Conservation (phyloP, 2,113 vertebrate genomes). For the Amazona vittata region DNA sequence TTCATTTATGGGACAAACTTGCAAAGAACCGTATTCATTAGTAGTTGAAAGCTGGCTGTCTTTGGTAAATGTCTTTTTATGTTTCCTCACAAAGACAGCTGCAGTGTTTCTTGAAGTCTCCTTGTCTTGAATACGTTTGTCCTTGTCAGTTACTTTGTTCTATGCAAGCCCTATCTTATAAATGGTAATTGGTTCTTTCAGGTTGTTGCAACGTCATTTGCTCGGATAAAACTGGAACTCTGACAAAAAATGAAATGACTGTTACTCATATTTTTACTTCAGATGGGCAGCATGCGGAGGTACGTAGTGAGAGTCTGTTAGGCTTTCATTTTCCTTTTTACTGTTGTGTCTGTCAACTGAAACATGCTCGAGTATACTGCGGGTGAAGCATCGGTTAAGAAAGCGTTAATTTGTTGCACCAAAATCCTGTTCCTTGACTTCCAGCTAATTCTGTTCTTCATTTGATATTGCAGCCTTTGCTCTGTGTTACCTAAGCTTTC, state of each 20-base stretch:
- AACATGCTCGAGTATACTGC: not conserved
- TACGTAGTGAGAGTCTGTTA: slow-evolving; percentile 45
- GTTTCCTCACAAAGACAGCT: not conserved
- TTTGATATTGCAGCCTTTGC: not conserved
- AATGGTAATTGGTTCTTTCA: slow-evolving; percentile 56
- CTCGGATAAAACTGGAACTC: slow-evolving; percentile 96
- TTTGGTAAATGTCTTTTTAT: not conserved
- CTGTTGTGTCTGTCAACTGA: not conserved
- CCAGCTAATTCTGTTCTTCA: not conserved
- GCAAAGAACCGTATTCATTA: not conserved
- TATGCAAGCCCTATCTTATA: not conserved
- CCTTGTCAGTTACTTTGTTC: not conserved
- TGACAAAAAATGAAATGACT: slow-evolving; percentile 99
- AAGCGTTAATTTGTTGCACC: not conserved
- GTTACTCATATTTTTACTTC: slow-evolving; percentile 93
- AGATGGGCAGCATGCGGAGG: slow-evolving; percentile 93
- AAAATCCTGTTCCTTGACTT: not conserved
- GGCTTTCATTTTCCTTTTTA: not conserved
- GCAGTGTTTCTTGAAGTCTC: not conserved
- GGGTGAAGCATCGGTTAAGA: not conserved
- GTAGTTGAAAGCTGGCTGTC: not conserved
- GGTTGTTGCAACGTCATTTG: slow-evolving; percentile 99
- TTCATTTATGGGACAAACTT: not conserved
- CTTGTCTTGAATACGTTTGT: not conserved
- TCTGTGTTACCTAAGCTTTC: not conserved